Base-by-base conservation (phyloP, 2,797 vertebrate genomes). In the Parauchenoglanis punctatus region DNA sequence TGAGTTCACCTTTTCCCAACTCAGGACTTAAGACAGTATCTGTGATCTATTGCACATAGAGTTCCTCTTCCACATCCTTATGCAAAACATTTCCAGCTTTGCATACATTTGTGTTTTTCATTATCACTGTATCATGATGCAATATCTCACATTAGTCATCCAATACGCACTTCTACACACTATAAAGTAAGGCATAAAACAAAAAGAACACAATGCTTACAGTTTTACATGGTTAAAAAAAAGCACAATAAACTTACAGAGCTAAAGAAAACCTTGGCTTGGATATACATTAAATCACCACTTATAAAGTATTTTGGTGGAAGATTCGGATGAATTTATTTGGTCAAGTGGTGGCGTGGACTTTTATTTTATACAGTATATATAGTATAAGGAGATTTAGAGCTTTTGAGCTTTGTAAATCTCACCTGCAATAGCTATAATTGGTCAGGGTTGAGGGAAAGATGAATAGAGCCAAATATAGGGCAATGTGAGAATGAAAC, bases 81-180 rank as follows among this genome's bases (percentile, higher is more conserved):
- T 75, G 72, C 44, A 75, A 75, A 75, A 13, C 72, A 23, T 49
- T 75, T 75, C 23, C 44, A 49, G 72, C 72, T 75, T 75, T 75
- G 72, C 72, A 75, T 75, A 25, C 23, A 75, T 49, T 75, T n/a
- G 72, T 75, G 72, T 49, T 49, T 75, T 49, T n/a, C 72, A n/a
- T 75, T 75, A 49, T 75, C 23, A 15, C 11, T 7, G 25, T 52
- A 76, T 17, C 73, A n/a, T 28, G 25, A 76, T n/a, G 25, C 25
- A 52, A n/a, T n/a, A 72, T 18, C 35, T 72, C 35, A 76, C 15
- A 11, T 5, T 72, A 7, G 23, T 28, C 46, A 52, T n/a, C 25
- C 11, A 76, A 15, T 76, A 52, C 6, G 12, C 46, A 15, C 44
- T 28, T 28, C 13, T 17, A 52, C 52, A 28, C 25, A 52, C 13